Percentiles rank a stretch among this genome's conserved stretches.
Evolutionary conservation across 2,797 vertebrate species (phyloP).

Genomic region (Pipistrellus pygmaeus): DNA sequence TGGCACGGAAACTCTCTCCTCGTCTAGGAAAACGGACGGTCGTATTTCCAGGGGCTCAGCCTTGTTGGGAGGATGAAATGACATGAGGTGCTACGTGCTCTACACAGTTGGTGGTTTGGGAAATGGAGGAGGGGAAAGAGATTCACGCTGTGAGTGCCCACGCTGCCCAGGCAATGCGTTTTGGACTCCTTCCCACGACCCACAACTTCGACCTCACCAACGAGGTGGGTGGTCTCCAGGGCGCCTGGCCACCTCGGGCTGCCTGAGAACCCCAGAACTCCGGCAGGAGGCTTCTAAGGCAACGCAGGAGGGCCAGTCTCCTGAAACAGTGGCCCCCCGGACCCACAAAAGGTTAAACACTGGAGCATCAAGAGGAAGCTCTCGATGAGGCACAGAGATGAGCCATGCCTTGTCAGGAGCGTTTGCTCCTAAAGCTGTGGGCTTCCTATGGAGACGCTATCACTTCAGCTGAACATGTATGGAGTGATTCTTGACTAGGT

Average conservation of each 20-base stretch:
- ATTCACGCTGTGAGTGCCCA: fast-evolving
- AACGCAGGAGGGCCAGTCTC: neutral
- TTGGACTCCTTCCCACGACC: neutral
- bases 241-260: neutral
- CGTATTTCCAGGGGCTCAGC: neutral
- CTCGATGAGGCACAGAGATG: neutral
- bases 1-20: neutral
- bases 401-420: neutral
- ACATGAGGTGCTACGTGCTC: neutral
- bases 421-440: too few relatives aligned
- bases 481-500: too few relatives aligned
- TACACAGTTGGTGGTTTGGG: neutral
- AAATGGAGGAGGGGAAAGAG: neutral
- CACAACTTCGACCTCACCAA: neutral
- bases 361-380: neutral
- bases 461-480: too few relatives aligned
- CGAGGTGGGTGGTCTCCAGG: neutral
- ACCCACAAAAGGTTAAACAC: neutral
- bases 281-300: neutral
- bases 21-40: neutral
- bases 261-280: neutral
- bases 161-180: fast-evolving
- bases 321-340: neutral
- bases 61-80: neutral
- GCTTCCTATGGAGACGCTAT: too few relatives aligned